Evolutionary conservation across 2,888 invertebrate species (phyloP).

Genomic region (Boloria selene): DNA sequence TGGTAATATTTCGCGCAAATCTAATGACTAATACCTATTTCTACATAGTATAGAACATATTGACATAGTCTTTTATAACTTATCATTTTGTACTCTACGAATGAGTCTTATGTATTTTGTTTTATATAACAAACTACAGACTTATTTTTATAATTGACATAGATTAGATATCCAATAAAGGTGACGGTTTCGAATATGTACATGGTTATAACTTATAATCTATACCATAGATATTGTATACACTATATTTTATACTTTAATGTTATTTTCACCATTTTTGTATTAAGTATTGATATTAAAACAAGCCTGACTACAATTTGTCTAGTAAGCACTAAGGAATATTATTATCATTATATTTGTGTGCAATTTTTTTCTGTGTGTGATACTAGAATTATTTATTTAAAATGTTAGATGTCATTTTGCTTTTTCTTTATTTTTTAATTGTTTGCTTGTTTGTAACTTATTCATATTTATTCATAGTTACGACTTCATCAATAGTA

Average conservation of each 20-base stretch:
- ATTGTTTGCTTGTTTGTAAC: slow-evolving; percentile 1
- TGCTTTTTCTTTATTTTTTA: slow-evolving; percentile 18
- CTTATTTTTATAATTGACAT: slow-evolving; percentile 36
- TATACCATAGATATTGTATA: slow-evolving; percentile 25
- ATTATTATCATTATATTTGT: slow-evolving; percentile 30
- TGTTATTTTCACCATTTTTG: slow-evolving; percentile 33
- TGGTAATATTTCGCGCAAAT: slow-evolving; percentile 9
- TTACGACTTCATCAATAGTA: neutral
- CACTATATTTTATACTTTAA: slow-evolving; percentile 35
- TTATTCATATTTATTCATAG: neutral
- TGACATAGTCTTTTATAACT: neutral
- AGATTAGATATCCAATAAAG: slow-evolving; percentile 27
- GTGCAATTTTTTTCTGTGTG: slow-evolving; percentile 44
- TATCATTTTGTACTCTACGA: slow-evolving; percentile 17
- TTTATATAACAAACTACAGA: slow-evolving; percentile 21
- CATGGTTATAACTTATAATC: slow-evolving; percentile 18
- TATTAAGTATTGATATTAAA: slow-evolving; percentile 24
- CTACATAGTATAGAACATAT: neutral
- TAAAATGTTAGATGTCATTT: slow-evolving; percentile 20
- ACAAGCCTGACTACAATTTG: slow-evolving; percentile 19
- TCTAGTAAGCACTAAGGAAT: slow-evolving; percentile 34
- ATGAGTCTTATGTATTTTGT: slow-evolving; percentile 8
- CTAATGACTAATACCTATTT: neutral
- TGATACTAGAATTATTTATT: slow-evolving; percentile 43
- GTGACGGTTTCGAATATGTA: slow-evolving; percentile 31